These are phyloP conservation scores for Lepetodrilus schrolli DNA, from an alignment of 2,888 invertebrate genomes.

Conservation along the genomic window DNA sequence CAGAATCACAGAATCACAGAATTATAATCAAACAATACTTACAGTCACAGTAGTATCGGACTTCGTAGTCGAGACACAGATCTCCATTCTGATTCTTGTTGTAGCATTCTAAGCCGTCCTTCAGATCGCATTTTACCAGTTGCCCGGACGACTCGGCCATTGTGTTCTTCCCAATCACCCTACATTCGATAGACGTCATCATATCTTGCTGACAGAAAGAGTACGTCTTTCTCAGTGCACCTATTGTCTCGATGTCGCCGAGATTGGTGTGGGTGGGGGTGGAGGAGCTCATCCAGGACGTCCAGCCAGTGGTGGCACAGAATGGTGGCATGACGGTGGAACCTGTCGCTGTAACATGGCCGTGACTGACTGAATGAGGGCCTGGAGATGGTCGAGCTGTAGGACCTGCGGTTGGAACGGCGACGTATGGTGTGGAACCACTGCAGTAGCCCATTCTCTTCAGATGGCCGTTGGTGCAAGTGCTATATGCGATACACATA, in stretches of 20 bases:
- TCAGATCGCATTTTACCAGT: conserved; percentile 83
- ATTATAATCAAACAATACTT: conserved; percentile 43
- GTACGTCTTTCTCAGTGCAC: conserved; percentile 50
- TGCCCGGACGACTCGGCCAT: conserved; percentile 83
- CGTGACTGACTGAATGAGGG: not conserved
- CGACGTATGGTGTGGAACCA: not conserved
- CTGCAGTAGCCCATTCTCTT: conserved; percentile 27
- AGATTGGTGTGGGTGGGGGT: conserved; percentile 60
- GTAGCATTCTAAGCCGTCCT: conserved; percentile 57
- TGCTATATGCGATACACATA: not conserved
- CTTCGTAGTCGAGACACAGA: conserved; percentile 70
- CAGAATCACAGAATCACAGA: not conserved
- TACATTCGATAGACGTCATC: conserved; percentile 82
- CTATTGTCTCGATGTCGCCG: conserved; percentile 68
- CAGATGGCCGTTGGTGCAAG: conserved; percentile 9
- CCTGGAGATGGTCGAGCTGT: conserved; percentile 15
- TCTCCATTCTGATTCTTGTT: conserved; percentile 48
- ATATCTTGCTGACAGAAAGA: conserved; percentile 57
- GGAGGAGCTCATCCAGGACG: conserved; percentile 83
- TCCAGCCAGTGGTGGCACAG: conserved; percentile 84
- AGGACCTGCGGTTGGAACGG: not conserved
- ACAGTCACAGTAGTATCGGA: conserved; percentile 77
- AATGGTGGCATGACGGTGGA: conserved; percentile 49
- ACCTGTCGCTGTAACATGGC: not conserved
- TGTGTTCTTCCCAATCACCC: conserved; percentile 81